phyloP scores from a whole-genome alignment of 2,888 invertebrate genomes.

The Rotaria sp. region DNA sequence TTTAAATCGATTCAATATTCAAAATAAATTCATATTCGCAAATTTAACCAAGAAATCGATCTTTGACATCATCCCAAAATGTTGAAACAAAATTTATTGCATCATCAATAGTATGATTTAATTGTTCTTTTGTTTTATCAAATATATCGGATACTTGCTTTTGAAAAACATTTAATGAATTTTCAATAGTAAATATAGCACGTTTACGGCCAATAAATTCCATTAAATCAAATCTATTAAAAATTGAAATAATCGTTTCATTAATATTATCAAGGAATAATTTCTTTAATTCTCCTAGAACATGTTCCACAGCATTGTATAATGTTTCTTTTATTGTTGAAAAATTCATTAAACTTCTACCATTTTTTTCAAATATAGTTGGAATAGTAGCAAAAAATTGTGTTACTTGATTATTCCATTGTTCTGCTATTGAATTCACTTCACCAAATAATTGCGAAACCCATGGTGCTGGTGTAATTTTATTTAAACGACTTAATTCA shows the following conservation, averaged over 20 bases:
- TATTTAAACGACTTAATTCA: background rate
- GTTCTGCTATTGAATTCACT: background rate
- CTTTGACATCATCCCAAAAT: background rate
- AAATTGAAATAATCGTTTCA: background rate
- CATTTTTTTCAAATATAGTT: background rate
- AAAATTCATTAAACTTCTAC: background rate
- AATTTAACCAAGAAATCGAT: background rate
- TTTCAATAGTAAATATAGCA: background rate
- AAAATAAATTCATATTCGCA: too few relatives aligned
- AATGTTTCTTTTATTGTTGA: background rate
- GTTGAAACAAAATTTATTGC: background rate
- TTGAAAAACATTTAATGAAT: background rate
- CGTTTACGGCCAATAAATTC: background rate
- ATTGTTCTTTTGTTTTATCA: background rate
- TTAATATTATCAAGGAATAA: background rate
- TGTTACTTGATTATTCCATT: background rate
- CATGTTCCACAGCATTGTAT: background rate
- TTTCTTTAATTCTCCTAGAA: background rate
- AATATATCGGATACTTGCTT: background rate
- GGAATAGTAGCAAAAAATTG: background rate
- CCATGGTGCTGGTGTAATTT: background rate
- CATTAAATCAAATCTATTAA: background rate
- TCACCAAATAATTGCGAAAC: background rate
- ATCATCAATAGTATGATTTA: background rate
- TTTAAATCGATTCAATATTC: background rate